Conservation (phyloP, 1,140 invertebrate species). For the Camponotus floridanus region DNA sequence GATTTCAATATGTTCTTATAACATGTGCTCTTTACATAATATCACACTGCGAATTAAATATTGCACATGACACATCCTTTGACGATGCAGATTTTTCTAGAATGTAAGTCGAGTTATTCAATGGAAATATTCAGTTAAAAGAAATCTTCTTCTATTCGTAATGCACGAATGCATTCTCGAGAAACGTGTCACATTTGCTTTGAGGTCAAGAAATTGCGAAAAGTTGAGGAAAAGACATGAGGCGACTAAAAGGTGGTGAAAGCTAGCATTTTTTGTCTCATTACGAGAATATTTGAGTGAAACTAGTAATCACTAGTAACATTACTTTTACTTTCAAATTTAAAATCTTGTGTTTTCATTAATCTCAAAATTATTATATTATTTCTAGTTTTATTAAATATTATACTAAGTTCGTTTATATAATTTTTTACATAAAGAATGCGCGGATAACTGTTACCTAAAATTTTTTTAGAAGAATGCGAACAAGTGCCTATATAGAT, state of each 20-base stretch:
- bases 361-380: not conserved
- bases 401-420: no score
- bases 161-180: conserved; percentile 56
- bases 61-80: not conserved
- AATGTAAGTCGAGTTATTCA: not conserved
- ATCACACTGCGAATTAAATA: not conserved
- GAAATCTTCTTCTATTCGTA: conserved; percentile 50
- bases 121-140: not conserved
- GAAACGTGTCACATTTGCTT: conserved; percentile 35
- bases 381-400: not conserved
- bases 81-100: not conserved
- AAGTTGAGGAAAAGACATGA: not conserved
- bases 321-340: not conserved
- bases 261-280: not conserved
- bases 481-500: no score
- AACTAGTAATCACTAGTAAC: not conserved
- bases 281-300: not conserved
- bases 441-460: no score
- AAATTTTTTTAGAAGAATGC: no score
- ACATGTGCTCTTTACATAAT: not conserved
- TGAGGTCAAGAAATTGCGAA: conserved; percentile 24
- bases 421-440: not conserved
- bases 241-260: not conserved
- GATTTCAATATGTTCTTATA: not conserved
- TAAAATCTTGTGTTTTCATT: not conserved